Evolutionary conservation across 2,797 vertebrate species (phyloP).

Genomic region (Antrozous pallidus): DNA sequence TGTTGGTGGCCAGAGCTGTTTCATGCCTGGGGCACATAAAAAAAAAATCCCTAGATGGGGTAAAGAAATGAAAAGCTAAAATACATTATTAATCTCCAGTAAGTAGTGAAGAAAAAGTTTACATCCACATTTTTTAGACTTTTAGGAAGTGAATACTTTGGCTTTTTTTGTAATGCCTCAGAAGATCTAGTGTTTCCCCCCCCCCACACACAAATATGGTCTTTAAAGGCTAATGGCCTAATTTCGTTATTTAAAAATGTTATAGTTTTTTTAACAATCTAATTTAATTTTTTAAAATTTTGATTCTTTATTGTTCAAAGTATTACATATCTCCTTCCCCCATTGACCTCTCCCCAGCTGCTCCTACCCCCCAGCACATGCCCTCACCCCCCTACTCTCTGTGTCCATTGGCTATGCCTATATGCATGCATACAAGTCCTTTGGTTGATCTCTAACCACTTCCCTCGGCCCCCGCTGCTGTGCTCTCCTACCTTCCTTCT

Average conservation of each 20-base stretch:
- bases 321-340: no score
- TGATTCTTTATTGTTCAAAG: no score
- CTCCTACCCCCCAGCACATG: no score
- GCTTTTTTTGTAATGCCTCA: neutral
- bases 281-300: neutral
- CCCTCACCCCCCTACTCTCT: no score
- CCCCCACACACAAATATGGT: neutral
- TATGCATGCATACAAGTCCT: no score
- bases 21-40: neutral
- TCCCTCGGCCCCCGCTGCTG: no score
- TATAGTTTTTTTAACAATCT: neutral
- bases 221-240: constrained; percentile 18
- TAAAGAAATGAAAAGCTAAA: constrained; percentile 38
- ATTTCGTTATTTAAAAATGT: constrained; percentile 1
- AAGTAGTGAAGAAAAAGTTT: neutral
- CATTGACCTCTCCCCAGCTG: no score
- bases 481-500: no score
- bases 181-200: neutral
- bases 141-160: constrained; percentile 25
- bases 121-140: neutral
- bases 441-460: no score
- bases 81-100: neutral
- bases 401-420: no score
- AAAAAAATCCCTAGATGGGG: neutral
- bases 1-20: neutral